These are phyloP conservation scores for Chymomyza caudatula DNA, from an alignment of 2,888 invertebrate genomes.

Conservation along the genomic window DNA sequence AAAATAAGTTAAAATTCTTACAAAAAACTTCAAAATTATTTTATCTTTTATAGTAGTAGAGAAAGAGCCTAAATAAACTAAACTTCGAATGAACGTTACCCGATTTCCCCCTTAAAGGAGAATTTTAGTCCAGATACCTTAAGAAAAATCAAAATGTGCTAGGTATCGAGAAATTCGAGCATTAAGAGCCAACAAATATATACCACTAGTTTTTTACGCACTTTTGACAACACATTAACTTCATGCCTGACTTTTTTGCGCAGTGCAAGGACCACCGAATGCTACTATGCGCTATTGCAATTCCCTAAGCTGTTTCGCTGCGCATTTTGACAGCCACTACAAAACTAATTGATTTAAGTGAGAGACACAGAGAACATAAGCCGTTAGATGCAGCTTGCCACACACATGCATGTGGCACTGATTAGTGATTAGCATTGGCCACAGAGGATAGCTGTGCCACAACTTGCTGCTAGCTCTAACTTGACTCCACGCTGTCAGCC, in stretches of 20 bases:
- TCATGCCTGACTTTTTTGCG: conserved; percentile 42
- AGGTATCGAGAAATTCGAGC: too few relatives aligned
- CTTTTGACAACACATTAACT: conserved; percentile 14
- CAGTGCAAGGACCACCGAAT: conserved; percentile 27
- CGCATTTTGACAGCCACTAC: conserved; percentile 76
- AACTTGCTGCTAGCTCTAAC: conserved; percentile 13
- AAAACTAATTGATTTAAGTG: conserved; percentile 79
- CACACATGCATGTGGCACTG: conserved; percentile 45
- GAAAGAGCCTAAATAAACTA: too few relatives aligned
- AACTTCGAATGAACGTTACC: too few relatives aligned
- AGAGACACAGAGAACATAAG: too few relatives aligned
- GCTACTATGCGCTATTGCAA: conserved; percentile 10
- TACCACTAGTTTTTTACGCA: conserved; percentile 25
- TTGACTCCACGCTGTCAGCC: conserved; percentile 21
- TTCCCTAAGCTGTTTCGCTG: conserved; percentile 1
- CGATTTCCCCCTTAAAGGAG: too few relatives aligned
- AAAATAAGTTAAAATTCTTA: too few relatives aligned
- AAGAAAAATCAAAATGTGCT: too few relatives aligned
- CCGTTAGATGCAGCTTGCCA: conserved; percentile 53
- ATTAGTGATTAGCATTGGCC: conserved; percentile 45
- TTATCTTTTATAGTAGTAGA: too few relatives aligned
- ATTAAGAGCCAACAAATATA: neutral
- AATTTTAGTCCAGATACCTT: too few relatives aligned
- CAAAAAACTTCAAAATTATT: too few relatives aligned
- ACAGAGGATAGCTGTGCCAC: neutral